Evolutionary conservation across 1,140 invertebrate genomes (phyloP).

Genomic region (Uloborus diversus): DNA sequence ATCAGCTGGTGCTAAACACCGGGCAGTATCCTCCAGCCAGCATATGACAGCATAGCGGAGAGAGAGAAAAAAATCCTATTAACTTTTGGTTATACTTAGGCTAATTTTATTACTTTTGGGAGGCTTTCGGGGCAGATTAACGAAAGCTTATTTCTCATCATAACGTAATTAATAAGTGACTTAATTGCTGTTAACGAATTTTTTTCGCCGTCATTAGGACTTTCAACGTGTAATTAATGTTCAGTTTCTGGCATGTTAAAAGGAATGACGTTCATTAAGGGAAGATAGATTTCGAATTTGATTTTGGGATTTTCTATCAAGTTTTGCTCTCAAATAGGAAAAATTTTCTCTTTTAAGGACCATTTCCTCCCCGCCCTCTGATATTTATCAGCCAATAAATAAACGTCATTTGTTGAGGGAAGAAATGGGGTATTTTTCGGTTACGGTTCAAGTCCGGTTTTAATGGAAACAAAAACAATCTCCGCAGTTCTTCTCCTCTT

Average conservation of each 20-base stretch:
- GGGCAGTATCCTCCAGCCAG: conserved; percentile 41
- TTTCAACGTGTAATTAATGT: conserved; percentile 58
- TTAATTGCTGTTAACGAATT: conserved; percentile 58
- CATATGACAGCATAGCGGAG: conserved; percentile 38
- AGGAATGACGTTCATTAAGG: conserved; percentile 56
- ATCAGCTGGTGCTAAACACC: conserved; percentile 52
- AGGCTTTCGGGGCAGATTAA: conserved; percentile 56
- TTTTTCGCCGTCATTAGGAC: conserved; percentile 56
- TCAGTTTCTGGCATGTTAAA: conserved; percentile 55
- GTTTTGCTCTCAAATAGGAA: conserved; percentile 46
- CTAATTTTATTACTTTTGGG: conserved; percentile 58
- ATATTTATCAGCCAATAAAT: conserved; percentile 55
- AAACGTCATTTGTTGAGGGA: conserved; percentile 41
- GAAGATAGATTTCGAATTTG: conserved; percentile 57
- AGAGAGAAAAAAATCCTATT: conserved; percentile 52
- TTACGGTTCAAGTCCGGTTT: conserved; percentile 7
- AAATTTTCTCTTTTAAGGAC: conserved; percentile 48
- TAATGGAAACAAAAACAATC: conserved; percentile 6
- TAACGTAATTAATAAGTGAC: conserved; percentile 58
- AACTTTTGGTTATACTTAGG: conserved; percentile 58
- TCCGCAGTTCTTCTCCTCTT: not conserved
- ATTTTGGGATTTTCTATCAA: conserved; percentile 57
- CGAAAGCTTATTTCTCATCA: conserved; percentile 57
- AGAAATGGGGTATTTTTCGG: conserved; percentile 35
- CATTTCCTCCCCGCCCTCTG: conserved; percentile 36